phyloP scores from a whole-genome alignment of 2,113 vertebrate genomes.

The Mormyrus iriodes region DNA sequence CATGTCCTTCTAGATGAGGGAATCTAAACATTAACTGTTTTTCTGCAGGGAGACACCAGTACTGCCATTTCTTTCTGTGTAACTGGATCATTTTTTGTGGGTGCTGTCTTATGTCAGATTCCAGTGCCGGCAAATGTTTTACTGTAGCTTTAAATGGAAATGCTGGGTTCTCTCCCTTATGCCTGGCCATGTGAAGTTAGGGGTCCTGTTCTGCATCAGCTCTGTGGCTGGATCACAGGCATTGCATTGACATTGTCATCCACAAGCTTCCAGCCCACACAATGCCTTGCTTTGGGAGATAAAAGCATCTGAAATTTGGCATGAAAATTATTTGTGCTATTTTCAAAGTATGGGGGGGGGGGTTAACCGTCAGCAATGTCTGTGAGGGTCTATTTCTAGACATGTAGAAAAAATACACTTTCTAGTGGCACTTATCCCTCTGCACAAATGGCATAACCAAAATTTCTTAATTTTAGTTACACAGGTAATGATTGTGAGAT shows the following conservation, averaged over 20 bases:
- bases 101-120: neutral
- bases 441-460: neutral
- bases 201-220: neutral
- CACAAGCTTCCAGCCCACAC: neutral
- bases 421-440: neutral
- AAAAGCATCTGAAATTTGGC: neutral
- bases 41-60: neutral
- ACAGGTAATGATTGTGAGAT: neutral
- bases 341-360: neutral
- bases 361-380: neutral
- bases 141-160: neutral
- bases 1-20: neutral
- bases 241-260: neutral
- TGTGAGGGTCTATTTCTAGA: neutral
- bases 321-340: neutral
- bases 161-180: neutral
- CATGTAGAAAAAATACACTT: neutral
- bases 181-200: neutral
- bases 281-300: neutral
- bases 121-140: neutral
- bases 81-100: neutral
- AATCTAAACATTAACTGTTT: neutral
- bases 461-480: neutral
- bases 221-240: neutral
- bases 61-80: neutral